Evolutionary conservation across 2,888 invertebrate genomes (phyloP).

Genomic region (Ophioninae sp.): DNA sequence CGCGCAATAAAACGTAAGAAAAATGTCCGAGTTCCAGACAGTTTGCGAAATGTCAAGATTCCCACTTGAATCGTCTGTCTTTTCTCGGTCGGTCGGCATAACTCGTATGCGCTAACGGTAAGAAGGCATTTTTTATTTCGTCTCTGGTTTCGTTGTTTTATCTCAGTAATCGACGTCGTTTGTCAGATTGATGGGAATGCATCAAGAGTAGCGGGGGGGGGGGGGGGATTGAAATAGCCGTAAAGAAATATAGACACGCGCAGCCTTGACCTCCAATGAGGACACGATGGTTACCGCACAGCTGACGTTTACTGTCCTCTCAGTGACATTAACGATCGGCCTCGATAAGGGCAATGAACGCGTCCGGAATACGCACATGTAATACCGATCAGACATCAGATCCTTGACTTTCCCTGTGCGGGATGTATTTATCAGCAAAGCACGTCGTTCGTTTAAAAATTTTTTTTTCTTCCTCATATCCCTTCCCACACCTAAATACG

Average conservation of each 20-base stretch:
- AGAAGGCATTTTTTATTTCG: background rate
- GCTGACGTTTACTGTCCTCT: conserved; percentile 68
- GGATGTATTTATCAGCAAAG: conserved; percentile 20
- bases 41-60: background rate
- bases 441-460: background rate
- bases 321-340: conserved; percentile 71
- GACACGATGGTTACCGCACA: conserved; percentile 54
- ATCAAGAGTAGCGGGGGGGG: background rate
- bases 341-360: conserved; percentile 69
- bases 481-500: background rate
- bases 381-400: conserved; percentile 16
- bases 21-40: background rate
- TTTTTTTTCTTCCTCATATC: background rate
- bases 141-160: conserved; percentile 10
- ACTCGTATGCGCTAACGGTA: background rate
- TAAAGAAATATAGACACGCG: conserved; percentile 50
- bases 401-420: conserved; percentile 22
- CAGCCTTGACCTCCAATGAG: conserved; percentile 67
- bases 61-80: background rate
- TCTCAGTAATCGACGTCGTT: conserved; percentile 28
- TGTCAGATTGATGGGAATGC: conserved; percentile 40
- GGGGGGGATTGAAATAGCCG: conserved; percentile 24
- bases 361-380: conserved; percentile 19
- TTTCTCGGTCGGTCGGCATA: background rate
- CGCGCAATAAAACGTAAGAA: background rate